Conservation (phyloP, 2,888 invertebrate species). For the Hirtodrosophila trivittata region DNA sequence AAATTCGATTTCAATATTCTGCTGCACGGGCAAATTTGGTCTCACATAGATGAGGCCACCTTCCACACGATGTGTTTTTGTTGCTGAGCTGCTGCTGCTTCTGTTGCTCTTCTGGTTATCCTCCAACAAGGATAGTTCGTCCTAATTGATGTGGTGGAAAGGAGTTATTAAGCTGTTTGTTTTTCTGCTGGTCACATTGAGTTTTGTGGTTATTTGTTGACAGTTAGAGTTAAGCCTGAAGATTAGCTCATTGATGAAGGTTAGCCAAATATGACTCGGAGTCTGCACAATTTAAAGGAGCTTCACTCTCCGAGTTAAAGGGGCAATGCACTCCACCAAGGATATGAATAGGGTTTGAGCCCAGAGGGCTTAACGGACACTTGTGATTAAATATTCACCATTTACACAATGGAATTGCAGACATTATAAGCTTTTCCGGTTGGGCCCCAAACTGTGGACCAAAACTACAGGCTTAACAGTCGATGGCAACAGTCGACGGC, state of each 20-base stretch:
- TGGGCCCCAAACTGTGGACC: neutral
- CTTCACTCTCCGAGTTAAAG: constrained; percentile 36
- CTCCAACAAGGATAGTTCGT: constrained; percentile 56
- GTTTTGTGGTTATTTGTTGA: constrained; percentile 33
- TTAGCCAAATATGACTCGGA: too few species aligned
- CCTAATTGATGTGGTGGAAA: constrained; percentile 52
- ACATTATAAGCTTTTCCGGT: constrained; percentile 48
- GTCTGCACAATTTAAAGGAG: too few species aligned
- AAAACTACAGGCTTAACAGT: constrained; percentile 22
- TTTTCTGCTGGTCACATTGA: constrained; percentile 22
- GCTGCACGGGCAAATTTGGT: constrained; percentile 84
- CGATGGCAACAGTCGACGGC: constrained; percentile 11
- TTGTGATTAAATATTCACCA: constrained; percentile 61
- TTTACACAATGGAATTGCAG: constrained; percentile 60
- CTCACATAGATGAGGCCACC: constrained; percentile 85
- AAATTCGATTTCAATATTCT: constrained; percentile 85
- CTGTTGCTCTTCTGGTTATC: constrained; percentile 49
- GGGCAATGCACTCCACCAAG: constrained; percentile 31
- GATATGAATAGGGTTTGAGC: constrained; percentile 11
- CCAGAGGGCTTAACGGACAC: constrained; percentile 14
- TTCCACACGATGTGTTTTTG: constrained; percentile 82
- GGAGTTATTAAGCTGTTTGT: constrained; percentile 46
- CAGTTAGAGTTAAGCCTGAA: constrained; percentile 5
- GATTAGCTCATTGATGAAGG: constrained; percentile 6
- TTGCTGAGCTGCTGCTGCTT: constrained; percentile 31